Evolutionary conservation across 2,888 invertebrate species (phyloP), one percentile per base, ranked within the genome.

Genomic region (Drosophila merina): DNA sequence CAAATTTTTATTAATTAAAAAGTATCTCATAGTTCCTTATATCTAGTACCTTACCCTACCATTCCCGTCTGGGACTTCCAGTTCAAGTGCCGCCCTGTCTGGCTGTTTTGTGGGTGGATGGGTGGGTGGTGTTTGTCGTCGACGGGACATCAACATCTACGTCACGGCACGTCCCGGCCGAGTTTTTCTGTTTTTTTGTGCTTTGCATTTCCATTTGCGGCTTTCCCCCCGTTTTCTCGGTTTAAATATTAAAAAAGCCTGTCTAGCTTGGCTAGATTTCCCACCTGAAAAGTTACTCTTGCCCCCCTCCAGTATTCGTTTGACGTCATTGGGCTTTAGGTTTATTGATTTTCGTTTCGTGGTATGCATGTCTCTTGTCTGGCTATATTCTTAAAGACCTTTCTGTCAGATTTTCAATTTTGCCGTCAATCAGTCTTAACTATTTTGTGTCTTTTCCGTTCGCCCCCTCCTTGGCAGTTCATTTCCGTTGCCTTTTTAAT

Each of bases 401-500:
- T 40, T 55, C 36, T 56, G 74, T 76, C 79, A 31, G 68, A 73
- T 75, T 77, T 80, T 71, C 59, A 57, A 81, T 81, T 81, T 84
- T 58, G 51, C 64, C 54, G 74, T 69, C 79, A 72, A 83, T 79
- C 77, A 74, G 74, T 51, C 57, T 31, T 59, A 33, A 49, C 60
- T 14, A 52, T 47, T 47, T 28, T 28, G 28, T 28, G 28, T 28
- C 28, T 49, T 14, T 49, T 14, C 33, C 33, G 33, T 33, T 33
- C 4, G 4, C n/a, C 2, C 36, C 12, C 33, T 49, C 26, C n/a
- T 14, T 6, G 54, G 49, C 42, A 44, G 25, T 76, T 66, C 55
- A 87, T 87, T 87, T 87, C 86, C 86, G 88, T 54, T 62, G 55
- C 36, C 48, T 42, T 58, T 82, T 71, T 74, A 79, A 80, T 79